Base-by-base conservation (phyloP, 2,888 invertebrate genomes). In the Drosophila mimetica region DNA sequence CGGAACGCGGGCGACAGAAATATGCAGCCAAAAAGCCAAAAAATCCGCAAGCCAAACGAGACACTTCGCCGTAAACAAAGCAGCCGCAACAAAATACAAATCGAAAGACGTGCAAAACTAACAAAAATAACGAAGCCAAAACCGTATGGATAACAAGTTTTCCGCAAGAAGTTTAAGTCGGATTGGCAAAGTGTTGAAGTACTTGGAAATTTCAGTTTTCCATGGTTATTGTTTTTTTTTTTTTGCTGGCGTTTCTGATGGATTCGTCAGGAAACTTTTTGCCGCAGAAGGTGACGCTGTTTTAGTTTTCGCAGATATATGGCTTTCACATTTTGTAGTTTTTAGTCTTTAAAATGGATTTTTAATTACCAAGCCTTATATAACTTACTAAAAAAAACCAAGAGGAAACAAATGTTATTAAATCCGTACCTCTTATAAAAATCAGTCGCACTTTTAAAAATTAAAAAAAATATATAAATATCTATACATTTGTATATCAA, bases 11-110 rank as follows among this genome's bases (percentile, higher is more conserved):
- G 51, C 51, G 53, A 51, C 53, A 44, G 57, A 37, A 55, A 58
- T 47, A 66, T 76, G 64, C 82, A 82, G 66, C 79, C 64, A 65
- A 66, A 74, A 72, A 76, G 46, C 70, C 52, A 53, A 71, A 70
- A 66, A 75, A 69, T 69, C 46, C 64, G 44, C 50, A 60, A 59
- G 58, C 46, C 37, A 61, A 71, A 64, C 25, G 63, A 47, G 34
- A 34, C 9, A n/a, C 34, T 57, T 63, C 50, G 36, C 32, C 28
- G 69, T 60, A 67, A 80, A 86, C 78, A 80, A 80, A 73, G 59
- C 63, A 50, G 67, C 64, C 67, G 32, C 70, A 71, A 37, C 59
- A 37, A 58, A 58, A 70, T 30, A 64, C 37, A 73, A 76, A 66
- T 78, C 54, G 57, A 69, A 67, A 64, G 71, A 53, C 48, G 57